Base-by-base conservation (phyloP, 2,797 vertebrate species). In the Enteromius afrohamiltoni region DNA sequence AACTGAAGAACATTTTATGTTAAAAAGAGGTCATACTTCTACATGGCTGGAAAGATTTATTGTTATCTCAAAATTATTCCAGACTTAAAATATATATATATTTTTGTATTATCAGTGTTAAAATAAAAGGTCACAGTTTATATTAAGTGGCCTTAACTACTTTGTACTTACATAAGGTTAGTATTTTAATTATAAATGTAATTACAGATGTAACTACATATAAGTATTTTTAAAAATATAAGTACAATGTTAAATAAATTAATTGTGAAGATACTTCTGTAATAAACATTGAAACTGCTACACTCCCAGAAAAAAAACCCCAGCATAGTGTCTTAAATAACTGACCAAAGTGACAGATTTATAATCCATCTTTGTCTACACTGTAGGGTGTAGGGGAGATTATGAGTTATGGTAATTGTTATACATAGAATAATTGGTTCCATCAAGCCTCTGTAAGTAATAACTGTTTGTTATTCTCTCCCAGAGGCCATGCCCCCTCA, bases 271-370 rank as follows among this genome's bases (percentile, higher is more conserved):
- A 4, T n/a, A 13, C 11, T 31, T 68, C 14, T 79, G 31, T 49
- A 65, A 34, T 78, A 67, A 53, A 34, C 14, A 10, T 17, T 75
- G 40, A 64, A 37, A 47, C 40, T 5, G 40, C 26, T 23, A 34
- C 49, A 26, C 58, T 64, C 21, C 1, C 17, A 34, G 55, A 29
- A 74, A 14, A 31, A 45, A 31, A 45, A 53, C 45, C 21, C 60
- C n/a, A 14, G 31, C 58, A 74, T 49, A 14, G 29, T 23, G 9
- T 40, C 45, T 26, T 55, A 67, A 74, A 82, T 81, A 68, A 76
- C n/a, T 29, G 4, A 64, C 70, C 40, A 75, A 55, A 76, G 47
- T 42, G 3, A 75, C n/a, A 21, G 9, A 34, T 9, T n/a, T 82
- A 19, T 29, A 75, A 29, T 40, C 47, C 80, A 17, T 29, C 23